These are phyloP conservation scores for Drosophila setifemur DNA, from an alignment of 1,140 invertebrate species.

Conservation along the genomic window DNA sequence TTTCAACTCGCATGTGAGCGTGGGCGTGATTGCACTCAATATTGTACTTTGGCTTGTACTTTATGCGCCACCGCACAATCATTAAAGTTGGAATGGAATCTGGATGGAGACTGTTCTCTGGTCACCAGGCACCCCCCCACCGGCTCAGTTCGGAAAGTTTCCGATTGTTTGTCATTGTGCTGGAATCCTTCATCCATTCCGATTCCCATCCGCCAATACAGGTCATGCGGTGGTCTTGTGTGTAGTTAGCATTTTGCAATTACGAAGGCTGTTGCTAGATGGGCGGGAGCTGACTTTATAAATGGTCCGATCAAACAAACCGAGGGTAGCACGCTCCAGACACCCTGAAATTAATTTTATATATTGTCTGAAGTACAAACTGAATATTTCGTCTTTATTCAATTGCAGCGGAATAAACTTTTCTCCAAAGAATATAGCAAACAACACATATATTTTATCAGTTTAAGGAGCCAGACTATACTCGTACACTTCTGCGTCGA, in stretches of 20 bases:
- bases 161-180: conserved; percentile 55
- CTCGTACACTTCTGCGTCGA: no score
- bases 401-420: no score
- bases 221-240: conserved; percentile 22
- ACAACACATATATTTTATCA: no score
- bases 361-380: no score
- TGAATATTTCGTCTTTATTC: no score
- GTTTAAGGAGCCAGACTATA: no score
- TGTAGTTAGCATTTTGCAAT: conserved; percentile 47
- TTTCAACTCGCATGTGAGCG: conserved; percentile 1
- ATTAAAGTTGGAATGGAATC: conserved; percentile 69
- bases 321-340: no score
- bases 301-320: neutral
- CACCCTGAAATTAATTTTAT: no score
- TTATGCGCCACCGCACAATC: conserved; percentile 71
- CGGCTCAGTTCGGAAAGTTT: conserved; percentile 35
- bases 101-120: conserved; percentile 8
- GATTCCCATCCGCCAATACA: neutral
- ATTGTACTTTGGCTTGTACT: conserved; percentile 69
- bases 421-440: no score
- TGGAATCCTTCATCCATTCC: neutral
- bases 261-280: conserved; percentile 32
- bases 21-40: conserved; percentile 49
- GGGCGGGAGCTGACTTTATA: neutral
- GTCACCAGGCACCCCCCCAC: conserved; percentile 9